Base-by-base conservation (phyloP, 1,140 invertebrate genomes). In the Aphidius ervi region DNA sequence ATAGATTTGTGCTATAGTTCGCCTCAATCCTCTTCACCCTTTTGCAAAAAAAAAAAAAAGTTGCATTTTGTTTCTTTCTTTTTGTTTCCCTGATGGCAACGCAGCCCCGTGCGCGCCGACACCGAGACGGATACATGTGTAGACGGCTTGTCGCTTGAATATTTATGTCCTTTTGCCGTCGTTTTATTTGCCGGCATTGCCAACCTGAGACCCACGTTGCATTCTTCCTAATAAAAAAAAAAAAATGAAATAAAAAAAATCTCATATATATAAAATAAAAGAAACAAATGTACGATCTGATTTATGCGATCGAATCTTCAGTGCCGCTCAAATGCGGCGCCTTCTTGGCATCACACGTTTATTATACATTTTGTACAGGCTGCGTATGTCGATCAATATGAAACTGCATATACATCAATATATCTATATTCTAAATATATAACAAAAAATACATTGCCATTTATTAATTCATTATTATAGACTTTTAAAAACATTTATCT, bases 81-180 rank as follows among this genome's bases (percentile, higher is more conserved):
- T 16, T 16, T 16, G 16, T 16, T 16, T 16, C 16, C 16, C 16
- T 16, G 45, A 23, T 46, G 4, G 31, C 46, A 45, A 45, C 48
- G 49, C 58, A 61, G 39, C 45, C 57, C 58, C 57, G 63, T 58
- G 56, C 50, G 56, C 49, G 49, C 54, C 58, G 49, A 63, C 46
- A 57, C 63, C 55, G 46, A 61, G 46, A 61, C 66, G 62, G 61
- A 61, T 68, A 65, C 67, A 73, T 65, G 67, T 68, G 72, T 74
- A 69, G 42, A 58, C 59, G 60, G 61, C 68, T 71, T 73, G 72
- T 73, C 70, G 69, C 67, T 65, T 73, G 70, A 74, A 74, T 74
- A 74, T 73, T 71, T 74, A 74, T 74, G 66, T 56, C 60, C 61
- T 68, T 16, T 64, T 60, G 61, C 39, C 56, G 63, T 58, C 53